Evolutionary conservation across 2,888 invertebrate genomes (phyloP), one percentile per base, ranked within the genome.

Genomic region (Sesamia inferens): DNA sequence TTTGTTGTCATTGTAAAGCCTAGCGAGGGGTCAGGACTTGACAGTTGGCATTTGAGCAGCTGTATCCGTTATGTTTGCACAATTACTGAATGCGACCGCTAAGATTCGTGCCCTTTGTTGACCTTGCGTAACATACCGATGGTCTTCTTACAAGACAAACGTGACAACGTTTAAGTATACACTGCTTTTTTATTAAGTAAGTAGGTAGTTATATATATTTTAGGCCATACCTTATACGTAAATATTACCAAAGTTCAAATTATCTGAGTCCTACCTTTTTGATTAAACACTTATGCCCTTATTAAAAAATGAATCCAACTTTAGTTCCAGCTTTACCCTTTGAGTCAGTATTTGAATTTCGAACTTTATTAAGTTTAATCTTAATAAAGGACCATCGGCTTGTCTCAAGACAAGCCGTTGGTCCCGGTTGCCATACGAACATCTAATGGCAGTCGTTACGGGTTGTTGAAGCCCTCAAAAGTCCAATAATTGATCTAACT

Each of bases 21-120:
- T 81, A 48, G 66, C 64, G 47, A 74, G 71, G 31, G 78, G 71
- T 78, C 74, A 74, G 61, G 65, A 71, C 72, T 79, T 79, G 65
- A 72, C 78, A 76, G 77, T 78, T 77, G 76, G 67, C 79, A 81
- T 72, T 78, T 83, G 68, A 75, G 47, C 64, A 66, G 48, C 59
- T 39, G 66, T 47, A 47, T 39, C 85, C 81, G 85, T 85, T 86
- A 86, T 74, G 74, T 84, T 74, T 78, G 74, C 79, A 78, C 84
- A 84, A 81, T 86, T 86, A 79, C 79, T 74, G 79, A 79, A 86
- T 76, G 79, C 66, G 74, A 81, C 81, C 69, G 70, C 42, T 59
- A 74, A 73, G 75, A 74, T 76, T 73, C 61, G 73, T 81, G 81
- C 86, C 84, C 85, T 84, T 78, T 76, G 71, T 64, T 85, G 84